A percentile compares a stretch with the other conserved stretches of the same genome.
These are phyloP conservation scores for Glossophaga mutica DNA, from an alignment of 2,797 vertebrate species.

Conservation along the genomic window DNA sequence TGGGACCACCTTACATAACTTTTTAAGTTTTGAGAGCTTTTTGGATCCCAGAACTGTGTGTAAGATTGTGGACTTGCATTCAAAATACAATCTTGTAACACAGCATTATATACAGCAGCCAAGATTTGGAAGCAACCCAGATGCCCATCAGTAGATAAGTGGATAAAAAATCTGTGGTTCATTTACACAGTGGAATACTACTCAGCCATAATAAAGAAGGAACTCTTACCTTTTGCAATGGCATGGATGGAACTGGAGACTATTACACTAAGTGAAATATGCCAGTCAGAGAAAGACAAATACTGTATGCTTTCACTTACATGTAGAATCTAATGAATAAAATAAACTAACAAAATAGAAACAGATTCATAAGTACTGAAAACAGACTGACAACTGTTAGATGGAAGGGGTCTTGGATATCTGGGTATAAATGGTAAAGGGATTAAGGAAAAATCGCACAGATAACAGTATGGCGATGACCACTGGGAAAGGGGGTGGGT, in stretches of 20 bases:
- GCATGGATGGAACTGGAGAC: not conserved
- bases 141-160: not conserved
- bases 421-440: not conserved
- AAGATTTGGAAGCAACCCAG: not conserved
- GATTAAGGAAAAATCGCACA: not conserved
- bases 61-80: constrained; percentile 26
- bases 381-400: not conserved
- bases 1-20: not conserved
- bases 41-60: not conserved
- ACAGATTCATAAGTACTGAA: not conserved
- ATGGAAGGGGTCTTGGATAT: not conserved
- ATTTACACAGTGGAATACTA: not conserved
- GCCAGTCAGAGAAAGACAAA: not conserved
- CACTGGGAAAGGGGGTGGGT: not conserved
- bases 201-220: not conserved
- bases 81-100: not conserved
- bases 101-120: not conserved
- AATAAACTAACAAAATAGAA: not conserved
- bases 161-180: not conserved
- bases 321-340: not conserved
- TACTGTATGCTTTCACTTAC: not conserved
- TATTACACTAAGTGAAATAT: not conserved
- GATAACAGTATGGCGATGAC: not conserved
- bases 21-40: not conserved
- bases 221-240: not conserved